Percentiles rank a stretch among this genome's conserved stretches.
These are phyloP conservation scores for Autographa pulchrina DNA, from an alignment of 2,888 invertebrate species.

Conservation along the genomic window DNA sequence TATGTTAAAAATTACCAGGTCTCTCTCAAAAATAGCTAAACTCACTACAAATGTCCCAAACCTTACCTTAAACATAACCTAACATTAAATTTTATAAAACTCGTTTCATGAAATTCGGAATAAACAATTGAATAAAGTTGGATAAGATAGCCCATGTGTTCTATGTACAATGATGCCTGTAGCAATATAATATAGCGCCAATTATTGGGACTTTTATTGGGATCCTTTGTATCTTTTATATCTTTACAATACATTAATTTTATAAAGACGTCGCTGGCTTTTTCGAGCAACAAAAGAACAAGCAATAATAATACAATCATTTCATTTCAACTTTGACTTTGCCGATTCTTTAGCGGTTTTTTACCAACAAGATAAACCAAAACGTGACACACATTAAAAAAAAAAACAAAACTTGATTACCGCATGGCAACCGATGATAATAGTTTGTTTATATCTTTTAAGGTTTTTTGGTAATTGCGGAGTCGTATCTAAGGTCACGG, in stretches of 20 bases:
- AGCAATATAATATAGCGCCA: neutral
- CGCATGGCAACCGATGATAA: conserved; percentile 48
- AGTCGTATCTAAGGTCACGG: conserved; percentile 38
- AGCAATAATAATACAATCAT: neutral
- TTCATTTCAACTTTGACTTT: neutral
- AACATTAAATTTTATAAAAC: neutral
- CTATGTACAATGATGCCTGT: neutral
- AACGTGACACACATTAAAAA: conserved; percentile 24
- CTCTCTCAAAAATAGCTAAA: too few relatives aligned
- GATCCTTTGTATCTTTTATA: neutral
- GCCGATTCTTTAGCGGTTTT: neutral
- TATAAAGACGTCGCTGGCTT: too few relatives aligned
- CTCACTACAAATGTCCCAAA: too few relatives aligned
- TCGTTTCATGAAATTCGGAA: too few relatives aligned
- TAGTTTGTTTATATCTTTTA: conserved; percentile 13
- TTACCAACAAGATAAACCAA: conserved; percentile 12
- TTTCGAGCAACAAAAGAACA: neutral
- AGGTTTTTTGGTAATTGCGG: conserved; percentile 20
- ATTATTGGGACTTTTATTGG: neutral
- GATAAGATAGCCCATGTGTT: neutral
- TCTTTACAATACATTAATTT: neutral
- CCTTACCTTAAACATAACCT: too few relatives aligned
- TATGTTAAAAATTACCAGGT: too few relatives aligned
- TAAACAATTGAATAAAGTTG: too few relatives aligned
- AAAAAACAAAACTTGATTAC: conserved; percentile 36